Evolutionary conservation across 2,797 vertebrate genomes (phyloP).

Genomic region (Gila robusta): DNA sequence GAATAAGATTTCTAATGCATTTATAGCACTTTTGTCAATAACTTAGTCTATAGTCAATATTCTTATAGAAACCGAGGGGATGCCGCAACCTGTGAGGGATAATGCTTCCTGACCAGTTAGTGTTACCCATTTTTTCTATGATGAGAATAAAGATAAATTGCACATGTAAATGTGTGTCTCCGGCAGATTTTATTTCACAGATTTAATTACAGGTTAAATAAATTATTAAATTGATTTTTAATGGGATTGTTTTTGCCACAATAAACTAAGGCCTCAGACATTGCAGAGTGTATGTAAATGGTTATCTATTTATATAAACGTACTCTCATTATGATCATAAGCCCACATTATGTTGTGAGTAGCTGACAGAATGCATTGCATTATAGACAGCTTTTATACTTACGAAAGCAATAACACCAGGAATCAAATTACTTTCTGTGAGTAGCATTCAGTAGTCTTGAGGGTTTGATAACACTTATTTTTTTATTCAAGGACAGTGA

Average conservation of each 20-base stretch:
- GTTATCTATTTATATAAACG: neutral
- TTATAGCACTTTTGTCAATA: neutral
- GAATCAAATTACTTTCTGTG: slow-evolving; percentile 19
- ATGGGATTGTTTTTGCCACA: neutral
- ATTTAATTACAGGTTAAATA: slow-evolving; percentile 6
- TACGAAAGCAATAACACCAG: slow-evolving; percentile 4
- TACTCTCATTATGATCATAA: slow-evolving; percentile 5
- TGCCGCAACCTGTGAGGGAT: neutral
- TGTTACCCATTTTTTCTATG: neutral
- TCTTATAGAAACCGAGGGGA: neutral
- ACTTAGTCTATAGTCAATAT: no score
- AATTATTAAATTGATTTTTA: neutral
- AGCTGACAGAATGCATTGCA: slow-evolving; percentile 20
- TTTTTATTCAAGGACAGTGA: slow-evolving; percentile 6
- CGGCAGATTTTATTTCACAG: neutral
- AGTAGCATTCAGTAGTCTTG: neutral
- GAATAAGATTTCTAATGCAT: neutral
- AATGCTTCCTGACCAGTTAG: neutral
- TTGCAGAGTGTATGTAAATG: neutral
- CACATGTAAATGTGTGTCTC: neutral
- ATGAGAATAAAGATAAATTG: neutral
- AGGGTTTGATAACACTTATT: slow-evolving; percentile 1
- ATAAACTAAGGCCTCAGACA: neutral
- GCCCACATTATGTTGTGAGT: slow-evolving; percentile 1
- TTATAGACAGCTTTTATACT: slow-evolving; percentile 1